phyloP scores from a whole-genome alignment of 2,113 vertebrate species.

The Protobothrops flavoviridis region DNA sequence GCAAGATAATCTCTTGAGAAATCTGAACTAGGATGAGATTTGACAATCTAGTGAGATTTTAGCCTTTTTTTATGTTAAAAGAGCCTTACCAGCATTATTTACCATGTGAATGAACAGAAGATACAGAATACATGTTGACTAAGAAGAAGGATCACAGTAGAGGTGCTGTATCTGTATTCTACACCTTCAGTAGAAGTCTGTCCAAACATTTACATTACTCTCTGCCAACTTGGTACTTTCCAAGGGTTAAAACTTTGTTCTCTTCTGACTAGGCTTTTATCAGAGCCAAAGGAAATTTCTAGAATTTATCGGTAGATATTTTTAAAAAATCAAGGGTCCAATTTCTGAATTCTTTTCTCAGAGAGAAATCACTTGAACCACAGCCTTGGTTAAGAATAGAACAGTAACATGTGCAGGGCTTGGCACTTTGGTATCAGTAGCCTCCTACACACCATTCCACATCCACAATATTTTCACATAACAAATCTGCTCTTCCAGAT shows the following conservation, averaged over 20 bases:
- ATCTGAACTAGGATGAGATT: background rate
- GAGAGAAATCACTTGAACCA: background rate
- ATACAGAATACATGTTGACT: background rate
- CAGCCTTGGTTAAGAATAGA: background rate
- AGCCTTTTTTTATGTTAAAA: background rate
- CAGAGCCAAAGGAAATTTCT: background rate
- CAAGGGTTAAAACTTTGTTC: background rate
- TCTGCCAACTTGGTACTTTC: background rate
- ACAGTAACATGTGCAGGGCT: too few relatives aligned
- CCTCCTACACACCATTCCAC: constrained; percentile 18
- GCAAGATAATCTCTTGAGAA: background rate
- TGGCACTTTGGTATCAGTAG: background rate
- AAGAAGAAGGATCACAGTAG: background rate
- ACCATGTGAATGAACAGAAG: background rate
- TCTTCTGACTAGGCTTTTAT: background rate
- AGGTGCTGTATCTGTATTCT: background rate
- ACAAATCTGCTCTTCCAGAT: constrained; percentile 16
- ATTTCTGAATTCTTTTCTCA: background rate
- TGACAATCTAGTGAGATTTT: background rate
- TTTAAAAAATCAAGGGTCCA: background rate
- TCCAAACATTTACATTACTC: background rate
- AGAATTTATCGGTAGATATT: background rate
- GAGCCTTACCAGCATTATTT: background rate
- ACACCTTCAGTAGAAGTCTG: background rate
- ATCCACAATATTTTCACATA: constrained; percentile 22